Evolutionary conservation across 2,113 vertebrate species (phyloP).

Genomic region (Prionailurus viverrinus): DNA sequence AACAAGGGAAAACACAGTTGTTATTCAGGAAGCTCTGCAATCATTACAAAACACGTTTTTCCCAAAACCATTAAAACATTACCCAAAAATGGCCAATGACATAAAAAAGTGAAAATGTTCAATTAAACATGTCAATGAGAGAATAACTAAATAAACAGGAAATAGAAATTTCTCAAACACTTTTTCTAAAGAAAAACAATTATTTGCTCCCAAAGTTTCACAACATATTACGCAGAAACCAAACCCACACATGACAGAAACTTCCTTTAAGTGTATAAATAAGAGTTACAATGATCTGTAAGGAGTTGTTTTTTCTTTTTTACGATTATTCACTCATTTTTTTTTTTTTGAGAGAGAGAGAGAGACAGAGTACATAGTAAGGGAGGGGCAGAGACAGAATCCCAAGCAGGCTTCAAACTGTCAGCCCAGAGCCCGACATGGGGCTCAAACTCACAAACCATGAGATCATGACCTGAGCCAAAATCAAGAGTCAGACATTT

Average conservation of each 20-base stretch:
- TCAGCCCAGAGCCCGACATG: no score
- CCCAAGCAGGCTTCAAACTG: no score
- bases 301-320: background rate
- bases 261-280: background rate
- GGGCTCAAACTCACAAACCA: no score
- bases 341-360: no score
- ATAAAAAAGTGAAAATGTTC: conserved; percentile 46
- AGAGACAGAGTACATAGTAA: no score
- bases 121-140: conserved; percentile 60
- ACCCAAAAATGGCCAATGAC: background rate
- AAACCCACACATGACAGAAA: background rate
- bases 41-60: conserved; percentile 46
- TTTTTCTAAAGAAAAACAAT: conserved; percentile 69
- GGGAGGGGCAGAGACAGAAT: no score
- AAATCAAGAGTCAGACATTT: no score
- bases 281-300: background rate
- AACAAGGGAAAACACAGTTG: background rate
- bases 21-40: conserved; percentile 28
- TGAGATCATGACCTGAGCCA: no score
- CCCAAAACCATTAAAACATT: conserved; percentile 52
- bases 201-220: conserved; percentile 66
- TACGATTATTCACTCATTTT: no score
- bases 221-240: conserved; percentile 55
- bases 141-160: conserved; percentile 58
- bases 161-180: conserved; percentile 58